Base-by-base conservation (phyloP, 1,140 invertebrate species). In the Cardiocondyla obscurior region DNA sequence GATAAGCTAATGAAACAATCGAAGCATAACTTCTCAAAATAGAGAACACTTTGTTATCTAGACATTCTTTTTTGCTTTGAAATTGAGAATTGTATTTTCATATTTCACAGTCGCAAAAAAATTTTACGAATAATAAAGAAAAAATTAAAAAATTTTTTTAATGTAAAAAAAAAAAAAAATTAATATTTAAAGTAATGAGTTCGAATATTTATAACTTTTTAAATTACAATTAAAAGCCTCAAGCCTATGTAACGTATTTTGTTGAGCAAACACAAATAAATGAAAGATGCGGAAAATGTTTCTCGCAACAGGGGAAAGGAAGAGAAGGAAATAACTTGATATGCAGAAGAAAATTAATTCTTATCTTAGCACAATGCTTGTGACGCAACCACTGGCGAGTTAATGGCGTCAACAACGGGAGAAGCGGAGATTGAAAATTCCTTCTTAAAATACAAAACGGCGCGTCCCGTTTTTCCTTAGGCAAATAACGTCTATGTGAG, bases 401-500 rank as follows among this genome's bases (percentile, higher is more conserved):
- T 74, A 74, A 74, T 58, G 25, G 72, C n/a, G 55, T 74, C 42
- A 67, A 67, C 16, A 72, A 55, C 49, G 72, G 44, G 12, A 19
- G n/a, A 0, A 60, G n/a, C 19, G n/a, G 16, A 76, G 57, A 62
- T 76, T 49, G 57, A 60, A 76, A 76, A 76, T 14, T 28, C 19
- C 39, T 74, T 10, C 39, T 76, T 62, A 60, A 60, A 46, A n/a
- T 28, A 62, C 12, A 76, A 64, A 49, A 76, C 39, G 12, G n/a
- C 33, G 28, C 30, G n/a, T 76, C 33, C 0, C 44, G 22, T 64
- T 76, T 64, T 76, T 51, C 30, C 28, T 46, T 28, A 36, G 70
- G 42, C 58, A 76, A 76, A 64, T 76, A 76, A 76, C 19, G 44
- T 76, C 72, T 49, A 76, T n/a, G 30, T 30, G 42, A 46, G 1